Conservation (phyloP, 2,888 invertebrate species). For the Hypselothyrea guttata region DNA sequence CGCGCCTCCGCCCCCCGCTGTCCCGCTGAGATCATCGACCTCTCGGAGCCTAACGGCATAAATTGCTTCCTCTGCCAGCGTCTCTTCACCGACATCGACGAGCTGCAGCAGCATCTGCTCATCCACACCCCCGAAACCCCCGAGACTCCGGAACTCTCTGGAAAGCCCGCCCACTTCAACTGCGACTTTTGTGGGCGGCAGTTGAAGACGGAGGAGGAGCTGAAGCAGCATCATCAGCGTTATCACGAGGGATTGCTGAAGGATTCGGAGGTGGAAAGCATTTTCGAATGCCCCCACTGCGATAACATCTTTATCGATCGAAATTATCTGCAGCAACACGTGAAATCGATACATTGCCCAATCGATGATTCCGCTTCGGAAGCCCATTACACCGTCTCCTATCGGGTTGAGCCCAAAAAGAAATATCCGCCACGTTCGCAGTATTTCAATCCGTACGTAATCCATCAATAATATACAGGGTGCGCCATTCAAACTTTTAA, state of each 20-base stretch:
- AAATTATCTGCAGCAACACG: neutral
- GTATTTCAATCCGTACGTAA: constrained; percentile 47
- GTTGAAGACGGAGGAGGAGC: constrained; percentile 19
- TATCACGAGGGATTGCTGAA: constrained; percentile 21
- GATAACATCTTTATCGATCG: neutral
- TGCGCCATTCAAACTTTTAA: too few relatives aligned
- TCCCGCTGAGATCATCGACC: too few relatives aligned
- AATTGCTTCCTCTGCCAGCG: constrained; percentile 41
- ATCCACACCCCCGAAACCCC: neutral
- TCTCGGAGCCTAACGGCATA: neutral
- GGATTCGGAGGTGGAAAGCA: neutral
- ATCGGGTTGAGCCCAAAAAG: neutral
- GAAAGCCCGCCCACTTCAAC: neutral
- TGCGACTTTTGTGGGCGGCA: constrained; percentile 28
- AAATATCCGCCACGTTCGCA: constrained; percentile 49
- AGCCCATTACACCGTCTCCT: neutral
- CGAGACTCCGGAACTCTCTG: neutral
- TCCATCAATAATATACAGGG: too few relatives aligned
- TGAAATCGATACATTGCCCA: neutral
- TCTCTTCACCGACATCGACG: constrained; percentile 34
- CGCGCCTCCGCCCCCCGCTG: too few relatives aligned
- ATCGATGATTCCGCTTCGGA: neutral
- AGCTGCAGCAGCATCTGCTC: constrained; percentile 11
- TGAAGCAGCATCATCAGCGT: constrained; percentile 6
- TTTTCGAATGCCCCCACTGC: constrained; percentile 13